Conservation (phyloP, 2,797 vertebrate genomes). For the Ceryle rudis region DNA sequence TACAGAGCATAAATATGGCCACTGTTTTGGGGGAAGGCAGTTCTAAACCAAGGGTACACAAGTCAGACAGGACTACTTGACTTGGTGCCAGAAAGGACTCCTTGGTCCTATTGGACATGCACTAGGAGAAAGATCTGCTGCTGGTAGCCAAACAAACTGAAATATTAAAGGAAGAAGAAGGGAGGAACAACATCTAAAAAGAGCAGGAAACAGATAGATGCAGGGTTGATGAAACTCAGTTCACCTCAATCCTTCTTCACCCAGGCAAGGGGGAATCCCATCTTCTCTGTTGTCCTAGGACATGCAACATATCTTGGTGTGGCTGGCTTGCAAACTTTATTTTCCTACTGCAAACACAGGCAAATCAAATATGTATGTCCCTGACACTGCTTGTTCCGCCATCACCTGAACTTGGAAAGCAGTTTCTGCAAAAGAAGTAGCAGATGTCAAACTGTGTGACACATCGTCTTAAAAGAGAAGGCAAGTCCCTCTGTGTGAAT, state of each 20-base stretch:
- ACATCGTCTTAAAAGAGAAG: constrained; percentile 30
- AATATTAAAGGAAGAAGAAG: background rate
- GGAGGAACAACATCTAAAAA: background rate
- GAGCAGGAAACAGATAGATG: background rate
- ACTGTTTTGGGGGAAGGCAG: background rate
- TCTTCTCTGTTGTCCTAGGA: background rate
- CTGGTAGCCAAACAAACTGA: background rate
- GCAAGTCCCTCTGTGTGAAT: constrained; percentile 39
- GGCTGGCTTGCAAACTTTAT: background rate
- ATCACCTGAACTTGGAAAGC: background rate
- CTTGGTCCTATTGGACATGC: background rate
- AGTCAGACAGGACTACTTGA: background rate
- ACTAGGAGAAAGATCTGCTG: background rate
- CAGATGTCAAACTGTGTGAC: constrained; percentile 13
- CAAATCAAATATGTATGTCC: background rate
- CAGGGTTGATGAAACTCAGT: background rate
- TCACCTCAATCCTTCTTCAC: background rate
- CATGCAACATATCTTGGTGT: background rate
- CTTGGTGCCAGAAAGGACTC: background rate
- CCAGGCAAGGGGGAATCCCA: background rate
- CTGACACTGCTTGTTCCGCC: constrained; percentile 13
- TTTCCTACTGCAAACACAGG: background rate
- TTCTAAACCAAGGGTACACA: background rate
- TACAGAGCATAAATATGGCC: background rate
- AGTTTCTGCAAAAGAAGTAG: constrained; percentile 10